Percentiles rank a stretch among this genome's conserved stretches.
Conservation (phyloP, 2,888 invertebrate genomes). For the Sisyra nigra region DNA sequence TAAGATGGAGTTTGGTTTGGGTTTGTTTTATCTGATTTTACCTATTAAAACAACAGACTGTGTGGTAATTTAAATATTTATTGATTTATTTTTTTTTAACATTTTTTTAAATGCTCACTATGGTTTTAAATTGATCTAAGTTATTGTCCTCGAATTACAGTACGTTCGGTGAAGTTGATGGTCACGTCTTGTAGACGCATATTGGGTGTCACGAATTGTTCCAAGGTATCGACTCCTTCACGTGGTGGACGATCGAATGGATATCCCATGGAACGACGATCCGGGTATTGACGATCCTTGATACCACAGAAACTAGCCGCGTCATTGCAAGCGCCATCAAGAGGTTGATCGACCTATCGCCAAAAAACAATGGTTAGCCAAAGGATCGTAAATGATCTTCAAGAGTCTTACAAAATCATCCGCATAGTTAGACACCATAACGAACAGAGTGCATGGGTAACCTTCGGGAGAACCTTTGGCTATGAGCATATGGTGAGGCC, state of each 20-base stretch:
- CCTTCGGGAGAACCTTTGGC: constrained; percentile 56
- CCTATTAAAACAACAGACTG: too few species aligned
- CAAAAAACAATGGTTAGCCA: constrained; percentile 7
- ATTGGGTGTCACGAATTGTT: constrained; percentile 56
- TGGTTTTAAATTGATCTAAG: too few species aligned
- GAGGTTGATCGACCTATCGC: constrained; percentile 36
- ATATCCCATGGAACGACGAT: constrained; percentile 69
- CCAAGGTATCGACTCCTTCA: constrained; percentile 35
- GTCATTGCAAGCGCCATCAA: constrained; percentile 44
- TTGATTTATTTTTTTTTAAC: too few species aligned
- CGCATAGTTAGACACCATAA: constrained; percentile 58
- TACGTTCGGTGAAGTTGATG: constrained; percentile 38
- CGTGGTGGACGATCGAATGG: constrained; percentile 56
- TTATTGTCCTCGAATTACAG: constrained; percentile 3
- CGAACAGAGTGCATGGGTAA: constrained; percentile 50
- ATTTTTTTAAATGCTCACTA: too few species aligned
- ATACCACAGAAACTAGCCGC: constrained; percentile 69
- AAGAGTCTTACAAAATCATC: constrained; percentile 46
- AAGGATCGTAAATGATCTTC: not conserved
- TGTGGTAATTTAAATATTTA: too few species aligned
- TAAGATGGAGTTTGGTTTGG: too few species aligned
- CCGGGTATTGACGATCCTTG: constrained; percentile 61
- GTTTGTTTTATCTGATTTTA: too few species aligned
- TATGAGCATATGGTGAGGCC: constrained; percentile 69
- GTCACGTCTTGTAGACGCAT: constrained; percentile 49